These are phyloP conservation scores for Drosophila mimetica DNA, from an alignment of 2,888 invertebrate genomes.

Conservation along the genomic window DNA sequence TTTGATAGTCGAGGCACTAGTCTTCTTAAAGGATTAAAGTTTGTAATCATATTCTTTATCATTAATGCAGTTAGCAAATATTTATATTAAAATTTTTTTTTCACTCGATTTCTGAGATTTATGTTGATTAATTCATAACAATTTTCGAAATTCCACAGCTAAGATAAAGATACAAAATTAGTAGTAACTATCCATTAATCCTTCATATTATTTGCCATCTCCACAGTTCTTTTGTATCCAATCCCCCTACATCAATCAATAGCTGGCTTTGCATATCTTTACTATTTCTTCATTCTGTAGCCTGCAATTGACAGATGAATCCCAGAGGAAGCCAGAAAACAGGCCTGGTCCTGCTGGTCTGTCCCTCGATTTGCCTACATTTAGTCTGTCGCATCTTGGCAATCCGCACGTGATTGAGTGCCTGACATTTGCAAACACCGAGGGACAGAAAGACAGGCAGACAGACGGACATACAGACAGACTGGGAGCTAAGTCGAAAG, in stretches of 20 bases:
- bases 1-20: too few relatives aligned
- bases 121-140: too few relatives aligned
- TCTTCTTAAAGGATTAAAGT: too few relatives aligned
- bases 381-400: constrained; percentile 19
- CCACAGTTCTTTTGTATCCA: constrained; percentile 2
- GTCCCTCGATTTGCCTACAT: constrained; percentile 30
- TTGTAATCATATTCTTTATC: too few relatives aligned
- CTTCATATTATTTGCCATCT: not conserved
- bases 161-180: too few relatives aligned
- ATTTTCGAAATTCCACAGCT: too few relatives aligned
- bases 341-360: constrained; percentile 11
- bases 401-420: constrained; percentile 60
- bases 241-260: constrained; percentile 23
- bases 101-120: too few relatives aligned
- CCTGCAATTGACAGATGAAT: constrained; percentile 10
- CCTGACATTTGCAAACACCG: constrained; percentile 56
- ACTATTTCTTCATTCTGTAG: not conserved
- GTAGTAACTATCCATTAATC: not conserved
- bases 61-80: too few relatives aligned
- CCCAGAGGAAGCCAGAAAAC: constrained; percentile 9
- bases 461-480: constrained; percentile 23
- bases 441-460: constrained; percentile 7
- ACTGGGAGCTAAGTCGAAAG: constrained; percentile 35
- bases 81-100: too few relatives aligned
- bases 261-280: constrained; percentile 19